Conservation (phyloP, 2,888 invertebrate genomes). For the Schizaphis graminum region DNA sequence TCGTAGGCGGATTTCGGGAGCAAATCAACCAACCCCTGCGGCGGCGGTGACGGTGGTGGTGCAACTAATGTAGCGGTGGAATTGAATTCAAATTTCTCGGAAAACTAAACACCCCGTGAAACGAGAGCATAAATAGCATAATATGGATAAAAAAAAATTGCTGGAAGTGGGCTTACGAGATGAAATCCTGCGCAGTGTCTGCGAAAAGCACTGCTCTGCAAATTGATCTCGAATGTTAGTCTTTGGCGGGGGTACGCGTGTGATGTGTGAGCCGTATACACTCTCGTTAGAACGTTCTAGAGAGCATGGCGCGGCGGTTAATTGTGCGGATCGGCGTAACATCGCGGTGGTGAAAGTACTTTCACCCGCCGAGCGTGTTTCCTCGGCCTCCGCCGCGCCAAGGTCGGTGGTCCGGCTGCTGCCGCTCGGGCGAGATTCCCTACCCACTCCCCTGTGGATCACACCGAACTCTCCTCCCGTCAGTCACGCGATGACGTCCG, state of each 20-base stretch:
- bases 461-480: background rate
- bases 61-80: background rate
- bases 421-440: background rate
- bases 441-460: background rate
- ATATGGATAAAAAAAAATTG: background rate
- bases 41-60: background rate
- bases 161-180: background rate
- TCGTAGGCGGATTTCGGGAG: background rate
- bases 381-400: constrained; percentile 26
- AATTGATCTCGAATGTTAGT: background rate
- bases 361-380: constrained; percentile 58
- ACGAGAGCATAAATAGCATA: background rate
- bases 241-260: background rate
- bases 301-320: constrained; percentile 60
- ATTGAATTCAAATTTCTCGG: background rate
- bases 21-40: background rate
- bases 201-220: background rate
- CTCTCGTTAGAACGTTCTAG: constrained; percentile 60
- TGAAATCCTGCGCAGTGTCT: background rate
- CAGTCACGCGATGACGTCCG: background rate
- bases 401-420: constrained; percentile 24
- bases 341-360: constrained; percentile 62
- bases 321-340: constrained; percentile 63
- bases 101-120: background rate
- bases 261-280: background rate